phyloP scores from a whole-genome alignment of 1,140 invertebrate genomes.

The Brachionus calyciflorus region DNA sequence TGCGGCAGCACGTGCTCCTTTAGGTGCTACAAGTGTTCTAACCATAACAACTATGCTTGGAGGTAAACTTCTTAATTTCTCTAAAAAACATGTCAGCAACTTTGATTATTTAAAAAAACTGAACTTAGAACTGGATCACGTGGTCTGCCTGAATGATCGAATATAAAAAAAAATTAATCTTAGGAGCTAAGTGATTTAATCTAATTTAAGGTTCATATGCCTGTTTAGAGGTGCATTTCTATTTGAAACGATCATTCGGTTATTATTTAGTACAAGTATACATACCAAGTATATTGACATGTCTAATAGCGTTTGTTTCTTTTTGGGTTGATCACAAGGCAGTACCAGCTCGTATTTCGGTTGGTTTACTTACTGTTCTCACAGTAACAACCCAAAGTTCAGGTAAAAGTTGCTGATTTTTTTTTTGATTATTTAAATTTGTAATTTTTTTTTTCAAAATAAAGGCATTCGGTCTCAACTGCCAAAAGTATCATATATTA shows the following conservation, averaged over 20 bases:
- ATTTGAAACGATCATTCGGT: conserved; percentile 46
- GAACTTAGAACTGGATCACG: not conserved
- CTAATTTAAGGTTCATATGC: conserved; percentile 41
- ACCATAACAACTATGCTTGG: conserved; percentile 52
- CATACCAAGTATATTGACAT: conserved; percentile 54
- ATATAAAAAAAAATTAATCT: not conserved
- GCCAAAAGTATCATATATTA: conserved; percentile 62
- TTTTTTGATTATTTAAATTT: too few species aligned
- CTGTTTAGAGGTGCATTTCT: conserved; percentile 40
- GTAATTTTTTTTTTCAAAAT: conserved; percentile 18
- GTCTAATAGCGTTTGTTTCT: conserved; percentile 89
- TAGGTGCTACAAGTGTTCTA: conserved; percentile 57
- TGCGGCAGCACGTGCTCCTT: conserved; percentile 64
- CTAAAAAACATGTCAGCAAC: conserved; percentile 2
- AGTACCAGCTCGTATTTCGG: conserved; percentile 64
- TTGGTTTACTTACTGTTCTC: conserved; percentile 58
- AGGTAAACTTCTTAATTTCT: not conserved
- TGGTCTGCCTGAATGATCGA: conserved; percentile 2
- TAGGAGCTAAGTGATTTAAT: not conserved
- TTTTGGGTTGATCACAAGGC: conserved; percentile 75
- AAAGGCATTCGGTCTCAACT: conserved; percentile 49
- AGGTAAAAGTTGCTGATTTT: conserved; percentile 49
- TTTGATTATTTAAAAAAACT: not conserved
- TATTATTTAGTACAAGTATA: conserved; percentile 47
- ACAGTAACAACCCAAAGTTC: conserved; percentile 60